Conservation (phyloP, 2,797 vertebrate species). For the Tapirus indicus region DNA sequence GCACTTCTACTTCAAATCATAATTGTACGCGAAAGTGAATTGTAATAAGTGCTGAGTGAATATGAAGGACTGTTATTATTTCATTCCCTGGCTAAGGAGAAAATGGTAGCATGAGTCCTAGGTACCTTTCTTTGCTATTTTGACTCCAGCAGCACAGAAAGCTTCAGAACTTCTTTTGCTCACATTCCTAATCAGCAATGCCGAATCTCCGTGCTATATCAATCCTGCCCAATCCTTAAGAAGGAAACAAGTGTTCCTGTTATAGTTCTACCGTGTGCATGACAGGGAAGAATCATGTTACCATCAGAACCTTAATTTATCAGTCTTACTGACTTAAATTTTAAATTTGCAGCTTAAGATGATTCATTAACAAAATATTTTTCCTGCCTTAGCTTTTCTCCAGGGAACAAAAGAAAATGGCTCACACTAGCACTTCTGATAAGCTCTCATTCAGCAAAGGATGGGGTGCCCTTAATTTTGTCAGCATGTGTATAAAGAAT, state of each 20-base stretch:
- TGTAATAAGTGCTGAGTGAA: neutral
- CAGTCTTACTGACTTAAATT: conserved; percentile 59
- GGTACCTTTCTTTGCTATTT: neutral
- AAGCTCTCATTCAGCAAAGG: conserved; percentile 64
- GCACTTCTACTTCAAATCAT: neutral
- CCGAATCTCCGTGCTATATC: neutral
- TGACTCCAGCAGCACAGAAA: neutral
- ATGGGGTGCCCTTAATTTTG: conserved; percentile 55
- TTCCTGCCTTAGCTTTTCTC: conserved; percentile 66
- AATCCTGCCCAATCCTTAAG: neutral
- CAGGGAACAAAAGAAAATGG: conserved; percentile 64
- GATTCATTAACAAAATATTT: conserved; percentile 67
- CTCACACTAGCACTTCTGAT: conserved; percentile 47
- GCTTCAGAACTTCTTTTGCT: conserved; percentile 6
- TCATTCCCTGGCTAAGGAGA: neutral
- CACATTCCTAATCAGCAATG: conserved; percentile 18
- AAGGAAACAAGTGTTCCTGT: conserved; percentile 40
- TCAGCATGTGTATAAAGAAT: conserved; percentile 33
- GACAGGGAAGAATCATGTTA: conserved; percentile 45
- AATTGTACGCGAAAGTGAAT: neutral
- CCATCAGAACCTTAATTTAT: conserved; percentile 62
- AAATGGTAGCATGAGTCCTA: neutral
- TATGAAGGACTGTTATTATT: neutral
- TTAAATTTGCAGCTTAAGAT: conserved; percentile 55
- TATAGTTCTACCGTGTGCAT: conserved; percentile 1